Evolutionary conservation across 1,140 invertebrate species (phyloP), one percentile per base, ranked within the genome.

Genomic region (Tetramorium simillimum): DNA sequence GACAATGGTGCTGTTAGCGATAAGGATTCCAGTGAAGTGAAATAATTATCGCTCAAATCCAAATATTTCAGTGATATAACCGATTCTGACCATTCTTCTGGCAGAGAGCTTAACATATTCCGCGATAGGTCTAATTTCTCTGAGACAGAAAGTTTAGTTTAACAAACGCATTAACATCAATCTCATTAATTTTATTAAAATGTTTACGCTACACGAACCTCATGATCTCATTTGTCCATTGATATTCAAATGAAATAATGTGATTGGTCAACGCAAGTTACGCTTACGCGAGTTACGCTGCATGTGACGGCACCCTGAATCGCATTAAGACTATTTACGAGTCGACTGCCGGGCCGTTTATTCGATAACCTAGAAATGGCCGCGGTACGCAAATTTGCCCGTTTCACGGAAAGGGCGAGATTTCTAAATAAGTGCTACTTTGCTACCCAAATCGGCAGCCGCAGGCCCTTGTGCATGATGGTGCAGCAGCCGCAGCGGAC

Each of bases 401-500:
- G 53, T 18, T 60, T 84, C 14, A 6, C n/a, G 7, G 24, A 58
- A 24, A 60, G 24, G 12, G 12, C 43, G 7, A 62, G 37, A 1
- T 49, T 75, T 46, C 3, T 75, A 0, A 84, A 37, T 12, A 75
- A 73, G 46, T 43, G n/a, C 2, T 84, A 49, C 28, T 21, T 73
- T 5, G 7, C 10, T 3, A 43, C 7, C 1, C n/a, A 75, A n/a
- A 84, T 24, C 56, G 77, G 77, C 14, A 21, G 0, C 3, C 18
- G 3, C 10, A n/a, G 53, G 2, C 62, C 53, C 9, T 90, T 93
- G 75, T 91, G 92, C 58, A 93, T 91, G 7, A 89, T 92, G 56
- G 87, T 93, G 10, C 80, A 90, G 21, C 90, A 92, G 9, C 90
- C 90, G 10, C 77, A 46, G 5, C 92, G 92, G 24, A 88, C 87